phyloP scores from a whole-genome alignment of 2,888 invertebrate species.

The Tenodera sinensis region DNA sequence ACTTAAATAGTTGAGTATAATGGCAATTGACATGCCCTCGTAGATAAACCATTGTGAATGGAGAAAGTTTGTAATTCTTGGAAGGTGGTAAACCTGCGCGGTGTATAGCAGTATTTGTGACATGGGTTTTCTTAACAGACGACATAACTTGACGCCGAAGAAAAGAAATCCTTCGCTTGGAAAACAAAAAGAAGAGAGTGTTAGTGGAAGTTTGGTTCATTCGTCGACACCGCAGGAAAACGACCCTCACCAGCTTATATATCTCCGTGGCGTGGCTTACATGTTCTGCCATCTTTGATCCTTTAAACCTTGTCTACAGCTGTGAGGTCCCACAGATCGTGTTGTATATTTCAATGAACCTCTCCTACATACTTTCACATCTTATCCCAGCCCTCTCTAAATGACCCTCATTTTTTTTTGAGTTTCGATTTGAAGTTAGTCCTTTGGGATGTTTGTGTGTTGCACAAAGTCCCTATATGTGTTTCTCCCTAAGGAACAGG shows the following conservation, averaged over 20 bases:
- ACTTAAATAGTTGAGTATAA: too few species aligned
- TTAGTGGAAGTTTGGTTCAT: background rate
- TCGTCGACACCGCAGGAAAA: too few species aligned
- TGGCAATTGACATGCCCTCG: too few species aligned
- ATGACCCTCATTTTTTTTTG: conserved; percentile 8
- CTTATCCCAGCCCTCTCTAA: background rate
- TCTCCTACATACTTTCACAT: background rate
- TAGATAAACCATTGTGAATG: too few species aligned
- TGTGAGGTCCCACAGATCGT: background rate
- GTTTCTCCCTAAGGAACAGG: background rate
- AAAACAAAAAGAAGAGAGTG: background rate
- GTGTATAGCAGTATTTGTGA: background rate
- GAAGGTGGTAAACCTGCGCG: background rate
- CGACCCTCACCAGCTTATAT: background rate
- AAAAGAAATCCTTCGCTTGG: background rate
- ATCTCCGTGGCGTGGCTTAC: conserved; percentile 8
- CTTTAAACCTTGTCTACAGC: conserved; percentile 15
- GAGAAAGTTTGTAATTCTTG: background rate
- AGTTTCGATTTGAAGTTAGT: background rate
- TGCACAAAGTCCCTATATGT: background rate
- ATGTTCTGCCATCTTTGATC: background rate
- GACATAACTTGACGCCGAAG: background rate
- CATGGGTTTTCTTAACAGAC: background rate
- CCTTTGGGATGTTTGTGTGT: background rate
- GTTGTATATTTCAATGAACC: conserved; percentile 14